These are phyloP conservation scores for Triplophysa siluroides DNA, from an alignment of 2,113 vertebrate species.

Conservation along the genomic window DNA sequence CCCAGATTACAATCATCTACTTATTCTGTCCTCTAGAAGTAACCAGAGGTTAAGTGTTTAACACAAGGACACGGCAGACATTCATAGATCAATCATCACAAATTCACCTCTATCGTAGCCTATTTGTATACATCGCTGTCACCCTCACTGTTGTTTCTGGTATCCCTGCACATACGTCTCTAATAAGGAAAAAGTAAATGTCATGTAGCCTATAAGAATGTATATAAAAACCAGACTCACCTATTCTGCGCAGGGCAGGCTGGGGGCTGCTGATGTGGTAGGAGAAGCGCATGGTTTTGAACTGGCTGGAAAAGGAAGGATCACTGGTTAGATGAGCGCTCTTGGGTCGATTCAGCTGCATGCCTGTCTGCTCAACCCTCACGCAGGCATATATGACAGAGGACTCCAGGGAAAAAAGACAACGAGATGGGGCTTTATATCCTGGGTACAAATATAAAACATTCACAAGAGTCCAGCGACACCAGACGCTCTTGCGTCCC, in stretches of 20 bases:
- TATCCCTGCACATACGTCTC: no score
- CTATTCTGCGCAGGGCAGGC: conserved; percentile 63
- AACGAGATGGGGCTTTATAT: conserved; percentile 34
- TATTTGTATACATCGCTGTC: neutral
- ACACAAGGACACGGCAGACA: conserved; percentile 15
- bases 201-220: neutral
- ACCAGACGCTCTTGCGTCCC: conserved; percentile 2
- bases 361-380: conserved; percentile 55
- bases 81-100: neutral
- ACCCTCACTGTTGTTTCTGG: neutral
- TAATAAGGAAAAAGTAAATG: neutral
- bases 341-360: conserved; percentile 70
- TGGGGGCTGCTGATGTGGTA: conserved; percentile 70
- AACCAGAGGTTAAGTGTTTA: neutral
- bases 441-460: conserved; percentile 31
- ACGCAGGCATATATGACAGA: conserved; percentile 46
- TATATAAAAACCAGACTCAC: conserved; percentile 54
- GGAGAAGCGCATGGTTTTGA: conserved; percentile 74
- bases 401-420: conserved; percentile 19
- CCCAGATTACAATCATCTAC: neutral
- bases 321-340: conserved; percentile 56
- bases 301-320: conserved; percentile 70
- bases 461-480: conserved; percentile 12
- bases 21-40: neutral
- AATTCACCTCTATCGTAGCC: no score